Base-by-base conservation (phyloP, 2,888 invertebrate species). In the Tetrapedia diversipes region DNA sequence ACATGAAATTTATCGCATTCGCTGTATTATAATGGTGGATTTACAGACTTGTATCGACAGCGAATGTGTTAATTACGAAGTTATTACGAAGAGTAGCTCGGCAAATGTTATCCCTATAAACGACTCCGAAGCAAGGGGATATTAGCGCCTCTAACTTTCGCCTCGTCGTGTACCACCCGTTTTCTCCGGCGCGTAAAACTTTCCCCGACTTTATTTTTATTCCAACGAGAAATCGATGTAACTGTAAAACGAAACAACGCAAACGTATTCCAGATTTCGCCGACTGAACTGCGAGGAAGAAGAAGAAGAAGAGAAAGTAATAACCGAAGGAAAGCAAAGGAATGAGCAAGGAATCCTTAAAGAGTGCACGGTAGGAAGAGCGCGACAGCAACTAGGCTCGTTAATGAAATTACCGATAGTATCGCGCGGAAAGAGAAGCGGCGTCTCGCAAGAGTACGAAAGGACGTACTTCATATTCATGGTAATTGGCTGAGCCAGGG, bases 381-480 rank as follows among this genome's bases (percentile, higher is more conserved):
- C 27, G 51, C 49, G 59, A 24, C 14, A 53, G 24, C 37, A 59
- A 47, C 32, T 47, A 29, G 22, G 53, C 68, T 68, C 63, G 69
- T 59, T 71, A 87, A 84, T 83, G 79, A 83, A 87, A 86, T 86
- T 87, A 87, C 74, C 82, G 82, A 84, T 85, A 86, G 82, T 85
- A 86, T 81, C 80, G 70, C 49, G 57, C 53, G 71, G 75, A 83
- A 83, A 83, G 79, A 76, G 83, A 77, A 72, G 22, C 56, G 34
- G 27, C 45, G 29, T 68, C 51, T 53, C 67, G 54, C 43, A 64
- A 75, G 69, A 78, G 72, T 59, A 65, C 63, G 74, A 76, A 79
- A 79, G 79, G 70, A 73, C 74, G 83, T 80, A 73, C 64, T 85
- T 87, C 86, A 81, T 87, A 87, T 88, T 86, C 88, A 88, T 88